Evolutionary conservation across 2,888 invertebrate genomes (phyloP).

Genomic region (Peribatodes rhomboidaria): DNA sequence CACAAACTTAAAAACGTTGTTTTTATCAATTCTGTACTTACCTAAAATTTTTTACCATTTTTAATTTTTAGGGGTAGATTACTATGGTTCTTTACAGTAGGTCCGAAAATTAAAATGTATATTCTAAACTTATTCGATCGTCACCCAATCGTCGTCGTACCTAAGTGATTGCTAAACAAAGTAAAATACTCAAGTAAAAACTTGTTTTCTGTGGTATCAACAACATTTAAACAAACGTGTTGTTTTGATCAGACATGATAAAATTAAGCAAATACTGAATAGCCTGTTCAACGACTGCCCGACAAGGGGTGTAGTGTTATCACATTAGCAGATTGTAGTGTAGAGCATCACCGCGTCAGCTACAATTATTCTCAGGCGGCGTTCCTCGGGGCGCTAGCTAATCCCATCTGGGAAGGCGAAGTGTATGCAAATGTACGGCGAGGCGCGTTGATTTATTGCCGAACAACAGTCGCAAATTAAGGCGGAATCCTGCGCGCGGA

Average conservation of each 20-base stretch:
- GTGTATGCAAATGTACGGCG: constrained; percentile 43
- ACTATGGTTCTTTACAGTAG: not conserved
- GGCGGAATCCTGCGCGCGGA: constrained; percentile 77
- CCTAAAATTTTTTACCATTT: not conserved
- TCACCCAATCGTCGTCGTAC: no score
- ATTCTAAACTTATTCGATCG: no score
- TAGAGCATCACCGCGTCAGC: not conserved
- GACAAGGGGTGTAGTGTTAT: no score
- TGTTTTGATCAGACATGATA: not conserved
- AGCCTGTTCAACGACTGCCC: no score
- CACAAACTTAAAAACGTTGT: constrained; percentile 27
- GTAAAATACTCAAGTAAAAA: no score
- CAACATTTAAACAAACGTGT: no score
- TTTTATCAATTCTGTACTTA: not conserved
- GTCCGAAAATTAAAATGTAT: no score
- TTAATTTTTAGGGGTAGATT: no score
- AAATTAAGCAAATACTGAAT: not conserved
- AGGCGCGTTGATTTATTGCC: constrained; percentile 76
- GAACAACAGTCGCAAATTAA: constrained; percentile 84
- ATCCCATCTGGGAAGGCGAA: constrained; percentile 31
- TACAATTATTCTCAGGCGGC: constrained; percentile 12
- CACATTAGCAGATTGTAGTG: constrained; percentile 13
- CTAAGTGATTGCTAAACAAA: no score
- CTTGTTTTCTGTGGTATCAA: no score
- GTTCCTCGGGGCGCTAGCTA: constrained; percentile 15